Base-by-base conservation (phyloP, 53 echinoderm and acorn worm species). In the Astropecten irregularis region DNA sequence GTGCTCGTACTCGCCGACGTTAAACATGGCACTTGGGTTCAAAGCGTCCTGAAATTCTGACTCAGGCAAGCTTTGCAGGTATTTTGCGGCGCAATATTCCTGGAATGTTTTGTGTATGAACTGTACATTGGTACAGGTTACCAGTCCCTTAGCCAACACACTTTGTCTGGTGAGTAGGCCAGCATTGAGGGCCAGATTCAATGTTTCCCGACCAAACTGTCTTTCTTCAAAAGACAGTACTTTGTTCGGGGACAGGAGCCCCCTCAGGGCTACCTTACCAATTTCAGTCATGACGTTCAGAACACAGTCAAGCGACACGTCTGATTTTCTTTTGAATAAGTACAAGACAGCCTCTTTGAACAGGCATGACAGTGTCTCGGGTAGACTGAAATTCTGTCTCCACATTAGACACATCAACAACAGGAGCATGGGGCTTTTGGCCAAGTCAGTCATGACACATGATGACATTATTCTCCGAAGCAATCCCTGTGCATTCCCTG, bases 81-180 rank as follows among this genome's bases (percentile, higher is more conserved):
- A 67, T 67, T 67, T 67, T 7, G 67, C 67, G 22, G 67, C 67
- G 35, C 67, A 73, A 37, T 36, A 73, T 55, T 73, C 73, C 38
- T 55, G 73, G 21, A 73, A 36, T 55, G 73, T 55, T 23, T 54
- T 73, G 37, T 73, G 73, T 22, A 55, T 73, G 38, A 73, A 73
- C 2, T 73, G 55, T 18, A 73, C 19, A 38, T 37, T 54, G 21
- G 35, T 18, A 9, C 56, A 56, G 14, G 73, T 19, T 0, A 4
- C 20, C 36, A 73, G 23, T 34, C 39, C 56, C 48, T 73, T 73
- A 25, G n/a, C n/a, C n/a, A 73, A 38, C 3, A 73, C 73, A 25
- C 73, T 73, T 13, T 73, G 55, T 16, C 73, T 11, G 39, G 10
- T 73, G 9, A 73, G 21, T 28, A 73, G 54, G 56, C 73, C 73